These are phyloP conservation scores for Chelidonichthys spinosus DNA, from an alignment of 2,797 vertebrate genomes.

Conservation along the genomic window DNA sequence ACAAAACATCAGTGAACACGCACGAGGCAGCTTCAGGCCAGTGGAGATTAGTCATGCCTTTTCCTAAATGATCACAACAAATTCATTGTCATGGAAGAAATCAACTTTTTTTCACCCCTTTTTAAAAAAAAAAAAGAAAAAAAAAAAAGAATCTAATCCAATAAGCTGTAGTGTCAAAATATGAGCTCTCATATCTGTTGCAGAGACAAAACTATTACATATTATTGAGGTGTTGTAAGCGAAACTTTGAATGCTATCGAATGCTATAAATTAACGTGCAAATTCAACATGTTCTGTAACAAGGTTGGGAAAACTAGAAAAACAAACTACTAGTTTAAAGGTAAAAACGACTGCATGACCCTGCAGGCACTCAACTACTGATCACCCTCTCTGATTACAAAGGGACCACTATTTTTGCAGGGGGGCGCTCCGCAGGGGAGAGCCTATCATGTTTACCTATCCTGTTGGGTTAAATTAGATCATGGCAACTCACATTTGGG, in stretches of 20 bases:
- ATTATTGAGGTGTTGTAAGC: neutral
- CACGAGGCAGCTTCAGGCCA: conserved; percentile 12
- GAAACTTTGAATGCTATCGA: neutral
- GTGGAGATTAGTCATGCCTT: conserved; percentile 22
- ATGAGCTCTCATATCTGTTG: no score
- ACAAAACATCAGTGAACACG: neutral
- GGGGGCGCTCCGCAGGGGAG: conserved; percentile 18
- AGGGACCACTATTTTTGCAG: conserved; percentile 49
- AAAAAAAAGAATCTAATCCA: no score
- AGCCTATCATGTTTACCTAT: conserved; percentile 39
- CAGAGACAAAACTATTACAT: no score
- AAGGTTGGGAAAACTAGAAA: conserved; percentile 5
- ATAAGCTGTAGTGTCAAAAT: no score
- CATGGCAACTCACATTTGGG: conserved; percentile 7
- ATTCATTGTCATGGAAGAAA: conserved; percentile 27
- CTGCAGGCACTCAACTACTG: conserved; percentile 1
- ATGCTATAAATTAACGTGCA: neutral
- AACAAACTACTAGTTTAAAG: conserved; percentile 23
- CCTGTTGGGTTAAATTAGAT: conserved; percentile 38
- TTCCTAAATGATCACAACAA: conserved; percentile 26
- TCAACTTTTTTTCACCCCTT: neutral
- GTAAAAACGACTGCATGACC: conserved; percentile 21
- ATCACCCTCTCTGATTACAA: conserved; percentile 46
- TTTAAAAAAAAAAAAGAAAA: no score
- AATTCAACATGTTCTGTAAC: neutral